Evolutionary conservation across 2,797 vertebrate species (phyloP), one percentile per base, ranked within the genome.

Genomic region (Momotus momota): DNA sequence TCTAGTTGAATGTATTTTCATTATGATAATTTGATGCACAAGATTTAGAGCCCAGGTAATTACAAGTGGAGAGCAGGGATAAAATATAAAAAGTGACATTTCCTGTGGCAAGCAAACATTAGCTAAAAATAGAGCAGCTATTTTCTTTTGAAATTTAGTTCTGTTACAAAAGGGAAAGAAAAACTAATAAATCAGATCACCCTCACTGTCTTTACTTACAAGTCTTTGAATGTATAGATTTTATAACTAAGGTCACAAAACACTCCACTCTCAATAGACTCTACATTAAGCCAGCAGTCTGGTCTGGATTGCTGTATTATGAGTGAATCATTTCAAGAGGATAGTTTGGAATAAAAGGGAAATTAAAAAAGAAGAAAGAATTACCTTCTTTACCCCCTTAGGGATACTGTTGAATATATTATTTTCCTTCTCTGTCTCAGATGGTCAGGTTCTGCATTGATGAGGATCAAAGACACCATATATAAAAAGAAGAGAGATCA

Each of bases 21-120:
- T 89, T 58, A 65, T 22, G 64, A 46, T 40, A 81, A 94, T 71
- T 80, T 3, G 20, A 67, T 85, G 51, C 22, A 67, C 35, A 77
- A 67, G 72, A 75, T 10, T 88, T 91, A 91, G n/a, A 49, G 41
- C 19, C 57, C 31, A 83, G 26, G 73, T 57, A 94, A 81, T 86
- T 84, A 60, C 48, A 84, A 81, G 12, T 82, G 64, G 95, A 81
- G 48, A 90, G 10, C 22, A 58, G 7, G 62, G 26, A 93, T 75
- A 81, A 92, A 91, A 94, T 43, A 67, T 13, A 51, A 81, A 69
- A 81, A 71, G 58, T 73, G 4, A 67, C 22, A 67, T 86, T 69
- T 75, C 19, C 7, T 83, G 45, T 79, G 88, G 65, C n/a, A 94
- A 78, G 71, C 7, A 95, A 93, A 90, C 86, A 81, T 83, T 74